Base-by-base conservation (phyloP, 2,113 vertebrate genomes). In the Talpa occidentalis region DNA sequence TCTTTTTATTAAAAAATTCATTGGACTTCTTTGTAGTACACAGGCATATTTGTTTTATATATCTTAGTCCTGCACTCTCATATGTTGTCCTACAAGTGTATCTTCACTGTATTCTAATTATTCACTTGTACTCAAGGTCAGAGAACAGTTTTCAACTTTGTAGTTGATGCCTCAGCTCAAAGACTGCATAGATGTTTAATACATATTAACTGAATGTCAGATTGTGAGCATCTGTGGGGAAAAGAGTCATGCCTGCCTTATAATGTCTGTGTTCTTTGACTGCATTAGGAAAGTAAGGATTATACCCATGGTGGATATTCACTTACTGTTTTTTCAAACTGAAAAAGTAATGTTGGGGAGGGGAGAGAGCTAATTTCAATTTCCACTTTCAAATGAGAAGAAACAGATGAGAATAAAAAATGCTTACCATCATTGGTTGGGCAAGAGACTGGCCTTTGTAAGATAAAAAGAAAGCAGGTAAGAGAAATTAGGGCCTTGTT, bases 381-480 rank as follows among this genome's bases (percentile, higher is more conserved):
- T 64, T 76, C 47, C 24, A 77, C 19, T 92, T 80, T 93, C 44
- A 94, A 94, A 92, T 74, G 26, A 88, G n/a, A 93, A 76, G 47
- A 74, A 44, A 76, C 21, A 59, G 11, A 30, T 76, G n/a, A 88
- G 66, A 54, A 66, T 67, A 73, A 91, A 93, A 85, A 44, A 16
- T 30, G n/a, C 6, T 12, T 66, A 52, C 10, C 10, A n/a, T 44
- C 49, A n/a, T 1, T 22, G 64, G 40, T n/a, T 54, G 22, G 44
- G 42, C 21, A 69, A 80, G 5, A 52, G 56, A 80, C 5, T 10
- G n/a, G 28, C 56, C 28, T 87, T 91, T 64, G 19, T 44, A 16
- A 72, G 42, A 81, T 22, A 81, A 52, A 59, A 86, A 62, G 70
- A 40, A 32, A 42, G 42, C 60, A 12, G 19, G 30, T 52, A 70